Conservation (phyloP, 2,888 invertebrate species). For the Amblyteles armatorius region DNA sequence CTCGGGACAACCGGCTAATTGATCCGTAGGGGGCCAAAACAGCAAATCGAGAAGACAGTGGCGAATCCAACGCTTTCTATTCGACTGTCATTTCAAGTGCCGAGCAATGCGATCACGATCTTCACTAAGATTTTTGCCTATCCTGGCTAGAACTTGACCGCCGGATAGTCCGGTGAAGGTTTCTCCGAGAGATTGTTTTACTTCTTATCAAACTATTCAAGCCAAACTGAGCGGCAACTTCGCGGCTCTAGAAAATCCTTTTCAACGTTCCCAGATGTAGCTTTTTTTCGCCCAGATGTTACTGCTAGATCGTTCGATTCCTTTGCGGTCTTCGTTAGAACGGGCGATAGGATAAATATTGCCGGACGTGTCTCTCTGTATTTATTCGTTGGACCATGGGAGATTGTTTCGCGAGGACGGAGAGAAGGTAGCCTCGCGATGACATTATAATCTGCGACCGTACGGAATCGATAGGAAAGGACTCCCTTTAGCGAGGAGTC, state of each 20-base stretch:
- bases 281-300: neutral
- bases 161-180: conserved; percentile 12
- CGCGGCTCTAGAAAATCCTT: conserved; percentile 22
- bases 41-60: conserved; percentile 36
- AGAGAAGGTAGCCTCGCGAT: conserved; percentile 6
- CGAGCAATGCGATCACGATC: conserved; percentile 60
- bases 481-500: conserved; percentile 18
- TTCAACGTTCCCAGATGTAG: conserved; percentile 25
- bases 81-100: conserved; percentile 58
- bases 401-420: conserved; percentile 33
- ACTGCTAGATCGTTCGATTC: conserved; percentile 6
- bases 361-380: conserved; percentile 18
- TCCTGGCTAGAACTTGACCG: conserved; percentile 44
- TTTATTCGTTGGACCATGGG: conserved; percentile 53
- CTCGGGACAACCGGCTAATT: neutral
- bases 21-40: conserved; percentile 27
- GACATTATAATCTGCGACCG: conserved; percentile 30
- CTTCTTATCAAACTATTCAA: conserved; percentile 45
- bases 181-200: conserved; percentile 12
- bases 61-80: conserved; percentile 62
- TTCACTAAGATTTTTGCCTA: conserved; percentile 56
- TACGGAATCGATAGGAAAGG: neutral
- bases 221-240: conserved; percentile 45
- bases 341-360: conserved; percentile 3
- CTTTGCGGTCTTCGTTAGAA: conserved; percentile 5